Evolutionary conservation across 2,888 invertebrate species (phyloP).

Genomic region (Phengaris arion): DNA sequence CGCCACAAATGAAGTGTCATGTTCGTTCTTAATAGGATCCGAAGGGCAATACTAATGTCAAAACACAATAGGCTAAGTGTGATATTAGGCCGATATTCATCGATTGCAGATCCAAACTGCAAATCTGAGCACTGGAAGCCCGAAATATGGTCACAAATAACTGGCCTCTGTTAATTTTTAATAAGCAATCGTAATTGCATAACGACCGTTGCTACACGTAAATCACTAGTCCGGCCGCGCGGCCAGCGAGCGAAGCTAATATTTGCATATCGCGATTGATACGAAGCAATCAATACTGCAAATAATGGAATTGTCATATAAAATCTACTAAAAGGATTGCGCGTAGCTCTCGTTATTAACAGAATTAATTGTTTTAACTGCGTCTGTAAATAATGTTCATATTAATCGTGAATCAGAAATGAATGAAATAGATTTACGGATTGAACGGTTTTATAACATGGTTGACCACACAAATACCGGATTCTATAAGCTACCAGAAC

Average conservation of each 20-base stretch:
- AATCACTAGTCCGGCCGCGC: conserved; percentile 62
- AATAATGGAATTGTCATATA: conserved; percentile 73
- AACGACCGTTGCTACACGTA: conserved; percentile 67
- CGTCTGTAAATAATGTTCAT: conserved; percentile 39
- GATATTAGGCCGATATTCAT: not conserved
- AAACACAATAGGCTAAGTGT: not conserved
- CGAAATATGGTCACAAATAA: conserved; percentile 34
- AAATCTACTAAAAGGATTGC: conserved; percentile 65
- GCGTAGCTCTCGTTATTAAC: conserved; percentile 47
- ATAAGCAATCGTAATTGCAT: conserved; percentile 74
- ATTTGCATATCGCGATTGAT: conserved; percentile 79
- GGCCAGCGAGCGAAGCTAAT: conserved; percentile 68
- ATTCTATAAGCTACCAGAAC: conserved; percentile 24
- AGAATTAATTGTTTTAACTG: conserved; percentile 46
- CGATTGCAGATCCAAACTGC: not conserved
- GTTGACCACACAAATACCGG: conserved; percentile 26
- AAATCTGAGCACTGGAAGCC: not conserved
- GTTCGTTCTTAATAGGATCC: not conserved
- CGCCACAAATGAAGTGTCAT: conserved; percentile 4
- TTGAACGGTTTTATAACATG: conserved; percentile 29
- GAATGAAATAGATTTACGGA: conserved; percentile 30
- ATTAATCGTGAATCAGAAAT: conserved; percentile 37
- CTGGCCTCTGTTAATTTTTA: conserved; percentile 63
- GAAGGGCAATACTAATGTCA: not conserved
- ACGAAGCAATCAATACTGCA: conserved; percentile 76